These are phyloP conservation scores for Garrulus glandarius DNA, from an alignment of 2,797 vertebrate species.

Conservation along the genomic window DNA sequence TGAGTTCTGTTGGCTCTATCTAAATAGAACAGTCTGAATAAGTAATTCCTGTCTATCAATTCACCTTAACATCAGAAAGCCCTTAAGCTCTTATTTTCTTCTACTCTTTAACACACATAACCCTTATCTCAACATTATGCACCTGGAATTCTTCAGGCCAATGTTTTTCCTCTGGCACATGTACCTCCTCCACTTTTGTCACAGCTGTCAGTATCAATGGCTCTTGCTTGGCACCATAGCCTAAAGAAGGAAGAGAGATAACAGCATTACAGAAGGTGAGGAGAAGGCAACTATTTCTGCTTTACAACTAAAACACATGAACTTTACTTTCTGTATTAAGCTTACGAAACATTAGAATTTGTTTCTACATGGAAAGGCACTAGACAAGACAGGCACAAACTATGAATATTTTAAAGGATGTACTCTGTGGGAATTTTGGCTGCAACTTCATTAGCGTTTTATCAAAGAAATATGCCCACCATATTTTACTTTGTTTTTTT, in stretches of 20 bases:
- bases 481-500: background rate
- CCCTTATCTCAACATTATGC: background rate
- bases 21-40: constrained; percentile 12
- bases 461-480: background rate
- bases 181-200: constrained; percentile 70
- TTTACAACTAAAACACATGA: background rate
- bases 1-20: background rate
- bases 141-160: constrained; percentile 79
- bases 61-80: background rate
- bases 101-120: background rate
- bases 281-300: background rate
- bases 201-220: constrained; percentile 80
- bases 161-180: constrained; percentile 63
- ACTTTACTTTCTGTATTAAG: background rate
- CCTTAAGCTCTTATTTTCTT: background rate
- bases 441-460: background rate
- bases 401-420: background rate
- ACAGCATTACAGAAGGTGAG: background rate
- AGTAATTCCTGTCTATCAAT: background rate
- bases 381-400: background rate
- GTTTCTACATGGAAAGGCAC: background rate
- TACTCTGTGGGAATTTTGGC: background rate
- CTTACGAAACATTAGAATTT: background rate
- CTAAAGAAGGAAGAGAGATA: constrained; percentile 67
- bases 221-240: constrained; percentile 79